phyloP scores from a whole-genome alignment of 2,888 invertebrate genomes.

The Patella depressa region DNA sequence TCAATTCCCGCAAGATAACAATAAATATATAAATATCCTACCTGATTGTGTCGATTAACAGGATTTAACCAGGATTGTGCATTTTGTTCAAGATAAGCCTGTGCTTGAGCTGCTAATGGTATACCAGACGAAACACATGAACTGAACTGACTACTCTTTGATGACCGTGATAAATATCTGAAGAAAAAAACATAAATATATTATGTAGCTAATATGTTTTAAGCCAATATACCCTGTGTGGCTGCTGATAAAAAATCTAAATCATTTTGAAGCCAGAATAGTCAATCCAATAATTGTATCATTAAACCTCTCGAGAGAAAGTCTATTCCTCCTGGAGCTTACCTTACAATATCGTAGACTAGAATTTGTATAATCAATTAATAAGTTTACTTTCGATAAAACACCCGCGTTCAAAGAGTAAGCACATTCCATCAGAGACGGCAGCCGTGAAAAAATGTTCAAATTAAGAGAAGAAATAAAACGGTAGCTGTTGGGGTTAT shows the following conservation, averaged over 20 bases:
- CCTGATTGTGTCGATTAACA: constrained; percentile 44
- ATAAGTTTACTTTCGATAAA: no score
- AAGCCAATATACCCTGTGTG: no score
- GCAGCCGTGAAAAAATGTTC: background rate
- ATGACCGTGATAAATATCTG: background rate
- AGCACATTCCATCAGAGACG: background rate
- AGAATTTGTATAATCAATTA: no score
- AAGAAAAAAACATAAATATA: background rate
- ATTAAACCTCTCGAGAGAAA: no score
- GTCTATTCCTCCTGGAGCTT: no score
- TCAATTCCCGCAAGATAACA: no score
- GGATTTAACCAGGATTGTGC: constrained; percentile 50
- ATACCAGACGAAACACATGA: background rate
- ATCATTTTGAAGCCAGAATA: no score
- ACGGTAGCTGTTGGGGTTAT: background rate
- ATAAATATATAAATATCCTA: constrained; percentile 24
- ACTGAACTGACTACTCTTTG: background rate
- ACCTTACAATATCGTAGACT: no score
- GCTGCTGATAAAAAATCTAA: no score
- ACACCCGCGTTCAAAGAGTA: background rate
- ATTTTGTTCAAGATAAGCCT: background rate
- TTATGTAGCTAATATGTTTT: no score
- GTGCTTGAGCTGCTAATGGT: background rate
- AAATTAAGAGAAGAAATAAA: constrained; percentile 7
- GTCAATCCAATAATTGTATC: no score